Evolutionary conservation across 2,113 vertebrate species (phyloP), one percentile per base, ranked within the genome.

Genomic region (Mobula hypostoma): DNA sequence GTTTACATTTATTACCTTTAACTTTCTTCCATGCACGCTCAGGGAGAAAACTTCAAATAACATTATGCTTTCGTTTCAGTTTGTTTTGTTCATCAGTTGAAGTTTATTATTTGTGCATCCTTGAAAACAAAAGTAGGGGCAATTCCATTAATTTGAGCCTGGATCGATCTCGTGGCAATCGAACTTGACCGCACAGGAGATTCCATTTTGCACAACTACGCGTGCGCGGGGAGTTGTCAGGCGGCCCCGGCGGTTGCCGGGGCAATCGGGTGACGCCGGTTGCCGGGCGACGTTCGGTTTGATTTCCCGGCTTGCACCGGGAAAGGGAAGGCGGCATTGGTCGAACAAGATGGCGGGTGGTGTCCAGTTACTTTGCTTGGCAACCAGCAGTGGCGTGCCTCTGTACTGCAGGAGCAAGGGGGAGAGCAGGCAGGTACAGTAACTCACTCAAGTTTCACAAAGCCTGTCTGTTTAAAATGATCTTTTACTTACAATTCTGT

Each of bases 301-400:
- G 6, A 12, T 6, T 8, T 3, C 12, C 63, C 15, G 5, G 15
- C 70, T 0, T 68, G 61, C 78, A 17, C 14, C 78, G 66, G 24
- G 15, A 82, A 93, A 94, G 94, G 24, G 58, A 96, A 96, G 96
- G 95, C 94, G 80, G 96, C 96, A 29, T 0, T 94, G 94, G 19
- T 94, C 94, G 94, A 94, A 96, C 61, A 93, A 93, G 66, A 93
- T 93, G 95, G 96, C 96, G 15, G 96, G 96, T 0, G 95, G 96
- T 0, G 95, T 97, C 2, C 97, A 98, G 95, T 96, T 98, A 11
- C 95, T 98, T 80, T 98, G 98, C 95, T 97, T 98, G 82, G 97
- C 98, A 5, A 97, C 98, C 74, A 97, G 96, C 95, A 98, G 98
- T 58, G 98, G 98, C 3, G 98, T 98, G 2, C 98, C 98, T 1